Base-by-base conservation (phyloP, 2,113 vertebrate species). In the Sinocyclocheilus anshuiensis region DNA sequence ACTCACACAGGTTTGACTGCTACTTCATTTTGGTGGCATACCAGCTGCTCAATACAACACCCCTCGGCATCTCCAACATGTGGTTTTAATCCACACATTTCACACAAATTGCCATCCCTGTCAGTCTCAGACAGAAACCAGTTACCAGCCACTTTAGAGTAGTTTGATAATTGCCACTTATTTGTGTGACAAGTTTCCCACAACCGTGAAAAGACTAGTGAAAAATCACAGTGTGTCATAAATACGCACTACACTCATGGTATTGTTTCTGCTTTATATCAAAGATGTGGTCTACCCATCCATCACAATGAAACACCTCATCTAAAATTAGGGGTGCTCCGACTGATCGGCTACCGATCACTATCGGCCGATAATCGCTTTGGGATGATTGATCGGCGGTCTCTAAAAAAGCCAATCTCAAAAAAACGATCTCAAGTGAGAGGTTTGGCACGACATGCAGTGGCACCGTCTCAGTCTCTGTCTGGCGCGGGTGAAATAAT, bases 51-150 rank as follows among this genome's bases (percentile, higher is more conserved):
- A 36, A 78, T 86, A 85, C 77, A 16, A 57, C 83, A 84, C 76
- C 24, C 81, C 75, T 50, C 76, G 65, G 6, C 86, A 85, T 76
- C 81, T 36, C 16, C 77, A 91, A 92, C 92, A 93, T 92, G 91
- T 93, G 90, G 86, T 91, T 91, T 88, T 91, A 91, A 92, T 93
- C 92, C 86, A 61, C 24, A 42, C 84, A 72, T 86, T 89, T 89
- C 86, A 90, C 91, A 90, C 89, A 90, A 90, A 94, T 89, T 93
- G 91, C 86, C 87, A 91, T 89, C 84, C 76, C 42, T 89, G 91
- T 89, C 90, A 89, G 89, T 90, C 91, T 91, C 84, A 79, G 87
- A 88, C 85, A 84, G 61, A 91, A 86, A 79, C 83, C 84, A 74
- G 57, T 85, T 88, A 86, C 88, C 77, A 91, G 84, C 81, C 88